Conservation (phyloP, 2,888 invertebrate species). For the Automeris io region DNA sequence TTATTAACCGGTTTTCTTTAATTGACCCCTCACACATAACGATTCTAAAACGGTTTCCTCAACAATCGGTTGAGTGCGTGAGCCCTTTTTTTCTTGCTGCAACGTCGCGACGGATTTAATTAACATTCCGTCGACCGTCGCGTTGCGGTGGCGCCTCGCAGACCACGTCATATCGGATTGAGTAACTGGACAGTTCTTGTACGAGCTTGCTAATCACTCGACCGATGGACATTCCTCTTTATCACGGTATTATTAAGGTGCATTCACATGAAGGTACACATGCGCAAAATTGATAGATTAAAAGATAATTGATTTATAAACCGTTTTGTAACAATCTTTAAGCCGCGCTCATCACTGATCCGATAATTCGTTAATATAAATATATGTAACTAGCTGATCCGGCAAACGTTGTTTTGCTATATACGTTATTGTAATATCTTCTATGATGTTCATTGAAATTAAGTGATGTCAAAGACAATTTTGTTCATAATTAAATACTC, state of each 20-base stretch:
- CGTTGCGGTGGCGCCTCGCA: conserved; percentile 1
- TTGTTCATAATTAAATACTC: no score
- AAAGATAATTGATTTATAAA: no score
- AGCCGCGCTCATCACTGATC: no score
- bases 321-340: no score
- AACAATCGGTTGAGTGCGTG: not conserved
- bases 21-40: not conserved
- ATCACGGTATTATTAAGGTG: not conserved
- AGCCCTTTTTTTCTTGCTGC: not conserved
- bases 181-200: not conserved
- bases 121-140: not conserved
- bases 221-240: not conserved
- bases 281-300: no score
- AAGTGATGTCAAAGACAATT: no score
- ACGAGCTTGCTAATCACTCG: not conserved
- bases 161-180: not conserved
- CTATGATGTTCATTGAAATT: no score
- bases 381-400: no score
- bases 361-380: no score
- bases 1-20: not conserved
- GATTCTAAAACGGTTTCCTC: not conserved
- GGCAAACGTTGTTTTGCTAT: no score
- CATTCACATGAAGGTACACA: no score
- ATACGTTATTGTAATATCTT: no score
- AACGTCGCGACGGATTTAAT: not conserved